A percentile compares a stretch with the other conserved stretches of the same genome.
phyloP scores from a whole-genome alignment of 1,140 invertebrate species.

The Leptinotarsa lineolata region DNA sequence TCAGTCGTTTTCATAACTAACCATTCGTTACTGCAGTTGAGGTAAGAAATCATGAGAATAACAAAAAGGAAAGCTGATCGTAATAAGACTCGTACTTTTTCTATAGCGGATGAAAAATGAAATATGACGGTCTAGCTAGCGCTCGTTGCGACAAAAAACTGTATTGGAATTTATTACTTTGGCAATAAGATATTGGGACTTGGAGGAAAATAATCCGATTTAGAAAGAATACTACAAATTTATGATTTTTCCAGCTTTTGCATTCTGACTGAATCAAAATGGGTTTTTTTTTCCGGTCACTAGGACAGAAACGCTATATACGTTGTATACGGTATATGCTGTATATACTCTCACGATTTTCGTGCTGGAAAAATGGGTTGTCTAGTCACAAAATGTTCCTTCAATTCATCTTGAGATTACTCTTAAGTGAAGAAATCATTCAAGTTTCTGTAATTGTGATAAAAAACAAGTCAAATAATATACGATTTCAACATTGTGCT shows the following conservation, averaged over 20 bases:
- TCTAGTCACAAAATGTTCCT: no score
- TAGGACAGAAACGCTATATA: no score
- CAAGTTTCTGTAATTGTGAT: no score
- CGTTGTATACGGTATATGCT: no score
- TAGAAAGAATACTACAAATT: not conserved
- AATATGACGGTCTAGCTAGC: not conserved
- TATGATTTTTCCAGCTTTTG: not conserved
- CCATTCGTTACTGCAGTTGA: not conserved
- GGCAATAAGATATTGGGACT: not conserved
- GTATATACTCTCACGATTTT: no score
- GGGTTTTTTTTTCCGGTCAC: no score
- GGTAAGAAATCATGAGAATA: not conserved
- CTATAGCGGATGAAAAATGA: conserved; percentile 2
- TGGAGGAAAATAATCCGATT: not conserved
- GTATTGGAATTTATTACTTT: conserved; percentile 3
- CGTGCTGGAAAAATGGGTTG: no score
- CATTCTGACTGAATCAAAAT: not conserved
- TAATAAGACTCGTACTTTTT: not conserved
- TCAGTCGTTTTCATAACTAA: no score
- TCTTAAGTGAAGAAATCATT: no score
- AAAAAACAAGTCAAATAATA: no score
- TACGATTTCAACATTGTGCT: no score
- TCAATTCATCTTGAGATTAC: no score
- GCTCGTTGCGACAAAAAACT: not conserved
- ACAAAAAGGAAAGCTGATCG: not conserved